Evolutionary conservation across 2,113 vertebrate species (phyloP), one percentile per base, ranked within the genome.

Genomic region (Oreochromis spilurus): DNA sequence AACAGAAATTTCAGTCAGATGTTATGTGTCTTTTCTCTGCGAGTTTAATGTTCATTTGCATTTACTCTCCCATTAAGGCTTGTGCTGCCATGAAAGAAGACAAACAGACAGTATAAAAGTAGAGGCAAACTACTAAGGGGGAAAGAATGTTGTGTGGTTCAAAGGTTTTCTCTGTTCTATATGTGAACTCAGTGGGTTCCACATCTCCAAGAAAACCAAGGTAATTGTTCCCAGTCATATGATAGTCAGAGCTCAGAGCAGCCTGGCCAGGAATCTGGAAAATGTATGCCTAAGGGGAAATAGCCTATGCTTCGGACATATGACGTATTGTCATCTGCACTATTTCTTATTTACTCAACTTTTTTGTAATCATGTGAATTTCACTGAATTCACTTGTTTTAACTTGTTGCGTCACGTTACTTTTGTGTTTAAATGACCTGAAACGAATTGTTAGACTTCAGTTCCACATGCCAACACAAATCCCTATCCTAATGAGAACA

Each of bases 241-340:
- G 93, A 94, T 75, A 78, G 89, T 70, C 83, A 86, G 86, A 87
- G 88, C 89, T 89, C 86, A 67, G n/a, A 60, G 65, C 24, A 50
- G 43, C 10, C n/a, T 13, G 48, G 84, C 85, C 72, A 87, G 55
- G 70, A 81, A 29, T 82, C 78, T 53, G 55, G 87, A 70, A 67
- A 57, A 82, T 34, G 67, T 43, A 29, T 79, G 65, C 75, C 72
- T 79, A 14, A 75, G 45, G 54, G 58, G 13, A 81, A 88, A 75
- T 48, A 43, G 43, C 14, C n/a, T 36, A 62, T 3, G 16, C 57
- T 36, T 81, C 52, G 8, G n/a, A 38, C 62, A 38, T 40, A 21
- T 50, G 26, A 77, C 4, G 6, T 45, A 2, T 72, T 9, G 24
- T 79, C 34, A 34, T 6, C 4, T 81, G 43, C 38, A 36, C 24